phyloP scores from a whole-genome alignment of 2,797 vertebrate species.

The Arvicola amphibius region DNA sequence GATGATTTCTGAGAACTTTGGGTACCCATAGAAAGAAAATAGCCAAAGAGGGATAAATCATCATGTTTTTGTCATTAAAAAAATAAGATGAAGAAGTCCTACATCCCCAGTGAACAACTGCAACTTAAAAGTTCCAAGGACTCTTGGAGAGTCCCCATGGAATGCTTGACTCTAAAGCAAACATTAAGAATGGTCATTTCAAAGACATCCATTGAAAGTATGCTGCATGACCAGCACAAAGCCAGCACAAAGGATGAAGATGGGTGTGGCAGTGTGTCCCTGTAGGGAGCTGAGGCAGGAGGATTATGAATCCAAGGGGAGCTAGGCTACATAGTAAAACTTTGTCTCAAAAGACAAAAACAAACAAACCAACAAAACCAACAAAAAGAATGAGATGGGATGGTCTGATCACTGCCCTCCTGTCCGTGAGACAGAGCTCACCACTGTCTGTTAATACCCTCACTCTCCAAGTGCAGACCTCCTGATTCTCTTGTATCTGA shows the following conservation, averaged over 20 bases:
- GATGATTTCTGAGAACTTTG: slow-evolving; percentile 71
- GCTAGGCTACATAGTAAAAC: not conserved
- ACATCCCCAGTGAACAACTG: not conserved
- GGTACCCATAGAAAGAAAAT: slow-evolving; percentile 43
- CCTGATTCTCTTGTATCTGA: not conserved
- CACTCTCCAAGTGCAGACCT: not conserved
- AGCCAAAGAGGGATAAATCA: not conserved
- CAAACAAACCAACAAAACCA: not conserved
- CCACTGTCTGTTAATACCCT: not conserved
- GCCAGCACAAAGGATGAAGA: not conserved
- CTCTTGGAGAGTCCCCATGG: not conserved
- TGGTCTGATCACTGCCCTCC: rapidly evolving
- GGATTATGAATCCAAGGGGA: not conserved
- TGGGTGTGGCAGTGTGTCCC: not conserved
- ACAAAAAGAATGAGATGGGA: not conserved
- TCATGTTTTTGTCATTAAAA: slow-evolving; percentile 42
- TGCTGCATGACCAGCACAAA: not conserved
- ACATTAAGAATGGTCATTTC: not conserved
- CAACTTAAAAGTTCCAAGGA: not conserved
- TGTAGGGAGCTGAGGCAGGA: not conserved
- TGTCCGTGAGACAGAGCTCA: rapidly evolving
- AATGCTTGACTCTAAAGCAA: not conserved
- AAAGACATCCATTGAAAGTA: not conserved
- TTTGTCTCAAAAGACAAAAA: not conserved
- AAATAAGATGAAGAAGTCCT: not conserved